A percentile compares a stretch with the other conserved stretches of the same genome.
These are phyloP conservation scores for Amphiprion percula DNA, from an alignment of 2,113 vertebrate species.

Conservation along the genomic window DNA sequence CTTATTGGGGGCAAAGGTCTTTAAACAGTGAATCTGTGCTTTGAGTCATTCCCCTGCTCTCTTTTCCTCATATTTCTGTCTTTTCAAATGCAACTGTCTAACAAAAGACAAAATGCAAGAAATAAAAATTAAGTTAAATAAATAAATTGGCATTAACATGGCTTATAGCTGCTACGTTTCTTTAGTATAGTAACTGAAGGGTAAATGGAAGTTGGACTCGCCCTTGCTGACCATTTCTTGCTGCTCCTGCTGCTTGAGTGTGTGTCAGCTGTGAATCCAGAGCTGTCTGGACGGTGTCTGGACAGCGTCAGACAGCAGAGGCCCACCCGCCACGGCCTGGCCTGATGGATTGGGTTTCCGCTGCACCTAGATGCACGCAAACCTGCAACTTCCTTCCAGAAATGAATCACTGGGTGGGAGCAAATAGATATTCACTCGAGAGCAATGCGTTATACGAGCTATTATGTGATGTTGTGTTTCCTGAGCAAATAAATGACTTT, in stretches of 20 bases:
- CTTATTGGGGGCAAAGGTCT: too few species aligned
- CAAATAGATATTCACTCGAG: slow-evolving; percentile 68
- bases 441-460: slow-evolving; percentile 66
- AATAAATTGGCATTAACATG: too few species aligned
- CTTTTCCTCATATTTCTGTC: too few species aligned
- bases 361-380: slow-evolving; percentile 70
- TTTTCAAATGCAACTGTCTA: too few species aligned
- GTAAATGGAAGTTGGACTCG: too few species aligned
- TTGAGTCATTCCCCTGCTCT: too few species aligned
- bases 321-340: slow-evolving; percentile 78
- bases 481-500: slow-evolving; percentile 47
- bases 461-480: slow-evolving; percentile 58
- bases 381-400: slow-evolving; percentile 69
- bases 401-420: slow-evolving; percentile 59
- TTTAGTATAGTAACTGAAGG: too few species aligned
- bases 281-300: slow-evolving; percentile 74
- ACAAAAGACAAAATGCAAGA: too few species aligned
- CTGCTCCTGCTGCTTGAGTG: neutral
- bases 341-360: slow-evolving; percentile 79
- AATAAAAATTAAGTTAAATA: too few species aligned
- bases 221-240: neutral
- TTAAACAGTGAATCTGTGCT: too few species aligned
- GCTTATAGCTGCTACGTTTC: too few species aligned
- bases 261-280: slow-evolving; percentile 62
- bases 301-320: slow-evolving; percentile 63